Evolutionary conservation across 2,888 invertebrate species (phyloP).

Genomic region (Zhengitettix transpicula): DNA sequence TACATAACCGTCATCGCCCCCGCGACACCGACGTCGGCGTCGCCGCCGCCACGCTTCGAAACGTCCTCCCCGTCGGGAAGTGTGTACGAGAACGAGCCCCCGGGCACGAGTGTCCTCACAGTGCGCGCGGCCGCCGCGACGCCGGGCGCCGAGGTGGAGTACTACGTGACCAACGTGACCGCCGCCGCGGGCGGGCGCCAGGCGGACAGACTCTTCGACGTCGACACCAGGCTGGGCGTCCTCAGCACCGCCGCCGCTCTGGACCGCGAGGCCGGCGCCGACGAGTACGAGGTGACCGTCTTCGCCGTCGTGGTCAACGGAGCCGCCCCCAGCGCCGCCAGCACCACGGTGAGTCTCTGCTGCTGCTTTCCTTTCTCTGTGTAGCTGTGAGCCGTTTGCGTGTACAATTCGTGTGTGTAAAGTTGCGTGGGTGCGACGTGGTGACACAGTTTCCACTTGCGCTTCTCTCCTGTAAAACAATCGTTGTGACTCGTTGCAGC

Average conservation of each 20-base stretch:
- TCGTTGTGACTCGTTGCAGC: too few species aligned
- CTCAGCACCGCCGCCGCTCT: constrained; percentile 68
- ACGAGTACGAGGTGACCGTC: constrained; percentile 68
- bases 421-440: too few species aligned
- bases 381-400: too few species aligned
- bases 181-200: constrained; percentile 45
- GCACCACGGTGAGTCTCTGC: constrained; percentile 55
- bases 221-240: constrained; percentile 76
- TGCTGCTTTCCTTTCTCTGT: background rate
- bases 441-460: too few species aligned
- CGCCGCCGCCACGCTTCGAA: constrained; percentile 37
- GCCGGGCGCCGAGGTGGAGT: constrained; percentile 52
- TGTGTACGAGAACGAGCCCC: constrained; percentile 77
- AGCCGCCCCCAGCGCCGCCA: constrained; percentile 50
- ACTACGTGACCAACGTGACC: constrained; percentile 59
- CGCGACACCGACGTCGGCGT: constrained; percentile 29
- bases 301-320: constrained; percentile 64
- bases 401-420: too few species aligned
- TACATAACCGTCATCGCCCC: constrained; percentile 68
- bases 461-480: too few species aligned
- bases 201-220: constrained; percentile 78
- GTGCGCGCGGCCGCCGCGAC: constrained; percentile 36
- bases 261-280: constrained; percentile 70
- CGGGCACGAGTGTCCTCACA: constrained; percentile 69
- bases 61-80: constrained; percentile 51